Evolutionary conservation across 30 jellyfish, hydroid and myxozoan genomes (phyloP), one percentile per base, ranked within the genome.

Genomic region (Cassiopea andromeda): DNA sequence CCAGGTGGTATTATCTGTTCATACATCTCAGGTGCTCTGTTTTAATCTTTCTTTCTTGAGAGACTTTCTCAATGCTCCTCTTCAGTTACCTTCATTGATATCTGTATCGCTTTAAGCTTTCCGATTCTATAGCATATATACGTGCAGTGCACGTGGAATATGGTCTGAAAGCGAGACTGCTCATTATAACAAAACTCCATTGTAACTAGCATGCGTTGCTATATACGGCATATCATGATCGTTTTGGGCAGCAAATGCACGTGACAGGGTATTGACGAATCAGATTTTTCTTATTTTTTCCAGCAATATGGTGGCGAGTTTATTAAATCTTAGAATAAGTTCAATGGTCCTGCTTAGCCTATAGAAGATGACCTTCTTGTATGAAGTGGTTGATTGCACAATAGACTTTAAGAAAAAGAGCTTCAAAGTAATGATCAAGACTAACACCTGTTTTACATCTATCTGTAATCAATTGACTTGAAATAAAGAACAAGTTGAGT

Each of bases 1-100:
- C 15, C 90, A 82, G 83, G 83, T 82, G 90, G 82, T 50, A 46
- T n/a, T 38, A 48, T 82, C 7, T 27, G 75, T 16, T 82, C 75
- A 69, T n/a, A 82, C 90, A 82, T 82, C 60, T 82, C 90, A 82
- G 90, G 90, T 82, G 90, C 61, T 59, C 17, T 1, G 38, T 27
- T 59, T 16, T 12, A 14, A 44, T 78, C 48, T 38, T 16, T 50
- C n/a, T 68, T 15, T 50, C 19, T 7, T 13, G 10, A 78, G 50
- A 13, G 27, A 46, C 59, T 27, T 59, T 78, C 27, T 57, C 75
- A 17, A 14, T 44, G 14, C 74, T 58, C 69, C 15, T n/a, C 12
- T 54, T 67, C 90, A 82, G 82, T 82, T 82, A 82, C 82, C 82
- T 50, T 10, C 17, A 57, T 15, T 15, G 8, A 43, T 49, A 7